Base-by-base conservation (phyloP, 1,140 invertebrate species). In the Meteorus sp. region DNA sequence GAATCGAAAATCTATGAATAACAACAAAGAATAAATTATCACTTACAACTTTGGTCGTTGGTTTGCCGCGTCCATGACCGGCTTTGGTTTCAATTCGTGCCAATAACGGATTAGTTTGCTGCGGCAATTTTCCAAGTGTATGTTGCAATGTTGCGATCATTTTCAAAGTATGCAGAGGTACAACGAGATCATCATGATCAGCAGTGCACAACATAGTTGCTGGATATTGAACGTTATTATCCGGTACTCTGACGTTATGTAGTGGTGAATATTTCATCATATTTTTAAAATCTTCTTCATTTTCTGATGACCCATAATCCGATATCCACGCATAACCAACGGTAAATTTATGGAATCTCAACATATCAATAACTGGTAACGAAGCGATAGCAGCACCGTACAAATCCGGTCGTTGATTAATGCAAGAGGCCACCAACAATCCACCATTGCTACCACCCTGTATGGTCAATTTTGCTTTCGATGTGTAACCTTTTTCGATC, bases 391-490 rank as follows among this genome's bases (percentile, higher is more conserved):
- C 93, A 66, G 92, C 93, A 22, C 93, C 94, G 81, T 92, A 99
- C 9, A 99, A 82, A 73, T 98, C 93, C 2, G 97, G 97, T 47
- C 94, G 84, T 81, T 99, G 97, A 84, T 99, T 98, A 37, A 91
- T 85, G 70, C 89, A 92, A 3, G 95, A 94, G 11, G 90, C 95
- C 3, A 98, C 90, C 9, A 99, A 80, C 20, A 99, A 82, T 1
- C 97, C 97, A 6, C 97, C 97, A 82, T 99, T 99, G 44, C 95
- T 98, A 25, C 89, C 94, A 44, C 97, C 97, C 77, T 97, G 90
- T 65, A 97, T 96, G 1, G 86, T 88, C 29, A 99, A 80, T 76
- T 90, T 90, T 43, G 85, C 76, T 11, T 85, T 78, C 20, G 74
- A 82, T 0, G 95, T 97, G 73, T 97, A 98, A 11, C 89, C 86